Evolutionary conservation across 2,888 invertebrate genomes (phyloP), one percentile per base, ranked within the genome.

Genomic region (Margaritifera margaritifera): DNA sequence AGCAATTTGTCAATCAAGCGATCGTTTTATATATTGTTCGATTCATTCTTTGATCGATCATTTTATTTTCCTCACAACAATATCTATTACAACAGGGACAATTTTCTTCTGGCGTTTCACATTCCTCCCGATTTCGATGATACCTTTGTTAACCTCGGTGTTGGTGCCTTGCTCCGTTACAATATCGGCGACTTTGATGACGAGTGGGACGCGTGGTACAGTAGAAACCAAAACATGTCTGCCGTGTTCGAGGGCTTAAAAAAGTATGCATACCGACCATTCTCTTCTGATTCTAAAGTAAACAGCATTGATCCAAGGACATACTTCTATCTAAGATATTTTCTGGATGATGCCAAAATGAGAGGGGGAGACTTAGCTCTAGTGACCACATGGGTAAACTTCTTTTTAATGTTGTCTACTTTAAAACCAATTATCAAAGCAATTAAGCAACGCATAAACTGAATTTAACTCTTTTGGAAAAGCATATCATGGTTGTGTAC

Each of bases 81-180:
- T 25, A n/a, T 57, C 42, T 42, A n/a, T 15, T 42, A 24, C 70
- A 66, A 42, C 70, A 79, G 80, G 63, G 66, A 62, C 54, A 66
- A 63, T 25, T 80, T 79, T 59, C 25, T 69, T 4, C 52, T 54
- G 50, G 79, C 75, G 0, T 83, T 84, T 67, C 77, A 80, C 62
- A 82, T 84, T 57, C 83, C 84, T 4, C 80, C 84, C 0, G 84
- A 84, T 64, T 83, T 83, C 64, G 84, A 83, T 62, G 84, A 84
- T 68, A 82, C 83, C 6, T 84, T 82, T 68, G 77, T 83, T 4
- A 84, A 84, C 61, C 62, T 84, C 27, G 83, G 82, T 27, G 63
- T 84, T 1, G 84, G 83, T 11, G 74, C 79, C 18, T 55, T 82
- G n/a, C 66, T 84, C 20, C 59, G 66, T 25, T 59, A 70, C 51